phyloP scores from a whole-genome alignment of 2,113 vertebrate species.

The Axis porcinus region DNA sequence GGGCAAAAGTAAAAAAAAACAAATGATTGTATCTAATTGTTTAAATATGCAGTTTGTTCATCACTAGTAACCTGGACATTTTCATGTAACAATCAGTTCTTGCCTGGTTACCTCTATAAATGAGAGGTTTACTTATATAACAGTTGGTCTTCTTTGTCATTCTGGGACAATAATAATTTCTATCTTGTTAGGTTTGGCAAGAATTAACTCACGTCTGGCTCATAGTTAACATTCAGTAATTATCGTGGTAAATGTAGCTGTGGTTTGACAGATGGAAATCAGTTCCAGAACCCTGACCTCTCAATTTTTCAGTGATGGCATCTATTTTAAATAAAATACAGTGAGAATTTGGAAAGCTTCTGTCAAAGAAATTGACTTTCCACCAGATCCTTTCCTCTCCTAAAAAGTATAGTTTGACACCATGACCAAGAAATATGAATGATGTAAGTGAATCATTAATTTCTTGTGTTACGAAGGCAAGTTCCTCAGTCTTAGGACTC shows the following conservation, averaged over 20 bases:
- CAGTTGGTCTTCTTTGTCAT: not conserved
- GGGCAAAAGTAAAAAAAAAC: not conserved
- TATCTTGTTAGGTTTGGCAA: not conserved
- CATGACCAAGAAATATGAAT: not conserved
- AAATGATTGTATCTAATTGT: not conserved
- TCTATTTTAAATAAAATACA: conserved; percentile 26
- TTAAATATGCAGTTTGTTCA: not conserved
- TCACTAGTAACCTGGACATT: not conserved
- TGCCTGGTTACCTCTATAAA: not conserved
- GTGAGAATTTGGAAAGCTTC: not conserved
- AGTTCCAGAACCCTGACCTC: not conserved
- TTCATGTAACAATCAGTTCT: not conserved
- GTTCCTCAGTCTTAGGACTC: not conserved
- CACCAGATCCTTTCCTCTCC: not conserved
- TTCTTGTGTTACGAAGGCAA: not conserved
- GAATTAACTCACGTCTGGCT: not conserved
- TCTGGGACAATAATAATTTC: not conserved
- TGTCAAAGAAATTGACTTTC: not conserved
- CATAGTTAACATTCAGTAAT: not conserved
- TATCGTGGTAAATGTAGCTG: not conserved
- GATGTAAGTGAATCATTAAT: not conserved
- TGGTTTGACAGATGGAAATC: not conserved
- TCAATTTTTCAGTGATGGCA: not conserved
- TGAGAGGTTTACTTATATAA: not conserved
- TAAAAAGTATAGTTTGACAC: conserved; percentile 35